Conservation (phyloP, 2,888 invertebrate genomes). For the Eristalis pertinax region DNA sequence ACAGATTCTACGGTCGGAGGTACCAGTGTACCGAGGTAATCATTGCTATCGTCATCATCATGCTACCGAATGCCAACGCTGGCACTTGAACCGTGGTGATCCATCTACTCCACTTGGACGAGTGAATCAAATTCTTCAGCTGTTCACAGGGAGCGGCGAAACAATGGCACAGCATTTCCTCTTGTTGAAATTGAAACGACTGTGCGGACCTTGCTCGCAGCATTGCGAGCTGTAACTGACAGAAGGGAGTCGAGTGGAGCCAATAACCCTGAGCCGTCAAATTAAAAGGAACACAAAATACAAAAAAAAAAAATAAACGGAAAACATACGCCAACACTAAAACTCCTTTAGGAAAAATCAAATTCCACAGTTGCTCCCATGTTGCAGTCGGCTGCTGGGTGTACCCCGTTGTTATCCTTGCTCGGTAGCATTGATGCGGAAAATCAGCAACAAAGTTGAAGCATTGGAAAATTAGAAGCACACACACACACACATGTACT, state of each 20-base stretch:
- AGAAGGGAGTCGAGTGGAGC: constrained; percentile 45
- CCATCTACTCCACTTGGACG: constrained; percentile 58
- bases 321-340: constrained; percentile 51
- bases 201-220: constrained; percentile 42
- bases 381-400: constrained; percentile 7
- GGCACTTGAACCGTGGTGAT: constrained; percentile 50
- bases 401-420: constrained; percentile 16
- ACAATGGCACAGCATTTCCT: constrained; percentile 21
- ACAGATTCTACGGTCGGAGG: not conserved
- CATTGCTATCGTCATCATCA: constrained; percentile 54
- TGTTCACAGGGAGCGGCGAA: not conserved
- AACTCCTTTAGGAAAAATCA: constrained; percentile 63
- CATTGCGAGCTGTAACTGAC: constrained; percentile 63
- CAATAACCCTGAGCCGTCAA: constrained; percentile 71
- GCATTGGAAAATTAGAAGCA: constrained; percentile 62
- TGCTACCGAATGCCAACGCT: constrained; percentile 10
- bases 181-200: constrained; percentile 52
- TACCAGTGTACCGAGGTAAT: constrained; percentile 47
- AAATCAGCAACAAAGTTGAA: constrained; percentile 71
- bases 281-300: constrained; percentile 51
- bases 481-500: constrained; percentile 5
- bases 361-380: constrained; percentile 50
- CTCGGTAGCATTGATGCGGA: constrained; percentile 52
- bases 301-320: too few relatives aligned
- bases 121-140: constrained; percentile 63